phyloP scores from a whole-genome alignment of 2,113 vertebrate genomes.

The Micronycteris hirsuta region DNA sequence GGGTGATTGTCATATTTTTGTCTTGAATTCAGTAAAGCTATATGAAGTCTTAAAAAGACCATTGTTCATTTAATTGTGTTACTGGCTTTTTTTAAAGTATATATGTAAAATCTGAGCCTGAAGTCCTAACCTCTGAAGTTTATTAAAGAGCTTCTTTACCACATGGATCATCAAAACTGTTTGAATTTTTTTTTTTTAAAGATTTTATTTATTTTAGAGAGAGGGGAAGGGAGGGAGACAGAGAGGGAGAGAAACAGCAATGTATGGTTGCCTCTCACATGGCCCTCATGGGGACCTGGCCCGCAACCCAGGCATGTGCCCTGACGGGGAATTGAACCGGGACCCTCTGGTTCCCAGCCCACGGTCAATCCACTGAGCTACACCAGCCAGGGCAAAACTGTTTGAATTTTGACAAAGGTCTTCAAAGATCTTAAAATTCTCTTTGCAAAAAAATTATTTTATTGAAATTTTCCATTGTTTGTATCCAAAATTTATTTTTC shows the following conservation, averaged over 20 bases:
- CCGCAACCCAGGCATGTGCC: too few species aligned
- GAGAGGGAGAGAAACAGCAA: too few species aligned
- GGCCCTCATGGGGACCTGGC: too few species aligned
- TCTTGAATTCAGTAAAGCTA: not conserved
- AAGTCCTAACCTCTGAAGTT: not conserved
- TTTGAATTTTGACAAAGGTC: not conserved
- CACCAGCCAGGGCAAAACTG: too few species aligned
- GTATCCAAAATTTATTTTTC: not conserved
- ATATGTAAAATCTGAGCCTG: not conserved
- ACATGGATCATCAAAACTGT: not conserved
- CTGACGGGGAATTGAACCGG: too few species aligned
- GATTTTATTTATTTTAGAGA: too few species aligned
- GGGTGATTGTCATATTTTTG: not conserved
- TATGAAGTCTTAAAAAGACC: not conserved
- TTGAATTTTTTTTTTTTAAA: too few species aligned
- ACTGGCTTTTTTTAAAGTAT: not conserved
- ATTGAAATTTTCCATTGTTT: not conserved
- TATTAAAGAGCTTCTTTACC: not conserved
- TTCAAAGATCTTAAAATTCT: slow-evolving; percentile 25
- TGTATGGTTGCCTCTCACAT: too few species aligned
- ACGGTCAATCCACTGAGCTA: too few species aligned
- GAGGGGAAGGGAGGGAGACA: too few species aligned
- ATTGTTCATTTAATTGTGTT: not conserved
- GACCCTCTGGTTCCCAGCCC: too few species aligned
- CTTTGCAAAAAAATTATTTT: not conserved